phyloP scores from a whole-genome alignment of 2,888 invertebrate species.

The Amphipyra tragopoginis region DNA sequence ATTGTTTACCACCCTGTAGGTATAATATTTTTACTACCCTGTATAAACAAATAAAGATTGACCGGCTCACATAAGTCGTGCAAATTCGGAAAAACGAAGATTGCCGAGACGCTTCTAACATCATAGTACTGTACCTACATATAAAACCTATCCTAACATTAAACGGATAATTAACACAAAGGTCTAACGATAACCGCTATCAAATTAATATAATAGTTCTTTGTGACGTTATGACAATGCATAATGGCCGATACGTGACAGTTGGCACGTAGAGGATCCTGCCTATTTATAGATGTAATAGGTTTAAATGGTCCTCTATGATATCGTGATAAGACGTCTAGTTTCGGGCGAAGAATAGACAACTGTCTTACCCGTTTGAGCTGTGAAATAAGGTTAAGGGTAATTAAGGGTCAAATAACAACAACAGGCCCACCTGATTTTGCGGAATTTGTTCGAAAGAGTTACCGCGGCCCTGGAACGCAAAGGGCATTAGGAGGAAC shows the following conservation, averaged over 20 bases:
- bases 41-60: too few species aligned
- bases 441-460: too few species aligned
- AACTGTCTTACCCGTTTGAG: not conserved
- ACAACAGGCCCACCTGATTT: too few species aligned
- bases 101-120: not conserved
- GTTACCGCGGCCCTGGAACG: too few species aligned
- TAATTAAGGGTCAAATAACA: too few species aligned
- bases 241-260: slow-evolving; percentile 50
- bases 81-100: too few species aligned
- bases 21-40: too few species aligned
- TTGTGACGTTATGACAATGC: slow-evolving; percentile 56
- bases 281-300: not conserved
- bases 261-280: slow-evolving; percentile 22
- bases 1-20: too few species aligned
- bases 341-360: slow-evolving; percentile 4
- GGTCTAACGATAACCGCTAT: slow-evolving; percentile 41
- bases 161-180: slow-evolving; percentile 29
- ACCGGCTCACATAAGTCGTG: too few species aligned
- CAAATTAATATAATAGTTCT: slow-evolving; percentile 53
- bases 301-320: slow-evolving; percentile 7
- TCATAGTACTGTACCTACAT: not conserved
- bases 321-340: slow-evolving; percentile 15
- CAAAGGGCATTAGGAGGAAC: too few species aligned
- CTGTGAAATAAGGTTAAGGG: too few species aligned
- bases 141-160: slow-evolving; percentile 5